Percentiles rank a stretch among this genome's conserved stretches.
Evolutionary conservation across 2,113 vertebrate species (phyloP).

Genomic region (Xerus inauris): DNA sequence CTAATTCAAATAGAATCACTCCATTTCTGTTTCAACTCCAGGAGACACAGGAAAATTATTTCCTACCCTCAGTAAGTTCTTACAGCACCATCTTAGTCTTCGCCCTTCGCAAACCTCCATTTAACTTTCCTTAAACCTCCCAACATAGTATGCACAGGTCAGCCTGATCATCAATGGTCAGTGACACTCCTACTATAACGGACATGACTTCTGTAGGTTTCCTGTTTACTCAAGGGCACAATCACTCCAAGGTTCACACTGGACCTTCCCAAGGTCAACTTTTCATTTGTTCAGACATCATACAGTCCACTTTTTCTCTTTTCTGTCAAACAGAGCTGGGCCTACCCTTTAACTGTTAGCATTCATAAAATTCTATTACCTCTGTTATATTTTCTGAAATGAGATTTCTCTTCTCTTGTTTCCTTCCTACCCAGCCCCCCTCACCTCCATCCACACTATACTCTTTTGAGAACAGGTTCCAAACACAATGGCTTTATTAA

Average conservation of each 20-base stretch:
- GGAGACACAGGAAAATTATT: background rate
- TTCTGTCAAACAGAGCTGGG: background rate
- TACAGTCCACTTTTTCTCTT: background rate
- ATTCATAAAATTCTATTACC: slow-evolving; percentile 14
- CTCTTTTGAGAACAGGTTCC: slow-evolving; percentile 46
- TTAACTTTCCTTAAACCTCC: background rate
- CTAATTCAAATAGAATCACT: slow-evolving; percentile 18
- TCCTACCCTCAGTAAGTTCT: background rate
- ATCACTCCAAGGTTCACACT: background rate
- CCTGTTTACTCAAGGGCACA: background rate
- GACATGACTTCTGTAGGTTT: background rate
- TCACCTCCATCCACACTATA: background rate
- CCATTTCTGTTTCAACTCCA: slow-evolving; percentile 2
- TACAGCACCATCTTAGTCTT: background rate
- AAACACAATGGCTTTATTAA: slow-evolving; percentile 31
- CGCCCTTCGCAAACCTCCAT: background rate
- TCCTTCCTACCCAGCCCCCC: background rate
- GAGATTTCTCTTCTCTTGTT: background rate
- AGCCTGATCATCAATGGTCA: background rate
- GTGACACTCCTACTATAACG: background rate
- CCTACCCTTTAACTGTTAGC: background rate
- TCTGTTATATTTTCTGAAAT: slow-evolving; percentile 40
- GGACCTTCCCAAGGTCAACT: background rate
- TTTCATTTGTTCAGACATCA: background rate
- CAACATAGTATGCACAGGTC: background rate